Evolutionary conservation across 2,113 vertebrate genomes (phyloP), one percentile per base, ranked within the genome.

Genomic region (Bostrychus sinensis): DNA sequence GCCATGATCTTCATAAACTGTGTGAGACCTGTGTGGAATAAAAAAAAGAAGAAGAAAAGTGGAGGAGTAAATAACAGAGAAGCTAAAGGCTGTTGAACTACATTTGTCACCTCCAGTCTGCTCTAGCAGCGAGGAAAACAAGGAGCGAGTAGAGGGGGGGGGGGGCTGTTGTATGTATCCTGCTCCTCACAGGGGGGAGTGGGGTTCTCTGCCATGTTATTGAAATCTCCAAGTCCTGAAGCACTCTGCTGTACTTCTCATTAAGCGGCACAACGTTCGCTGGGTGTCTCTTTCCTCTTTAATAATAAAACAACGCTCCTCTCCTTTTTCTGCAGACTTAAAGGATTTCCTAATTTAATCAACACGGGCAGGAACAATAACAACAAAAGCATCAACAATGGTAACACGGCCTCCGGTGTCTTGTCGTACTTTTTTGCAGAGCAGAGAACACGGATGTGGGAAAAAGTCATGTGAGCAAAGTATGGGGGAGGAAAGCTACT

Each of bases 321-420:
- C 61, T 48, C 80, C 72, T 83, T 88, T 51, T 89, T 89, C 79
- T 89, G 88, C 85, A 76, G 77, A 89, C 85, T 91, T 91, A 89
- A 89, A 89, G 86, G 85, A 91, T 89, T 88, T 88, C 88, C 84
- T 87, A 86, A 89, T 89, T 88, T 88, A 86, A 89, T 87, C 86
- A 87, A 86, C 84, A 73, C 68, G 30, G 80, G 86, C 84, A 81
- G 78, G 77, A 86, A 88, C 86, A 89, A 91, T 86, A 89, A 91
- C 85, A 88, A 84, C 88, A 86, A 88, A 87, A 81, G 76, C 82
- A 83, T 88, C 84, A 86, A 84, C 88, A 86, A 80, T 75, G 75
- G 84, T 78, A 89, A 78, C 86, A 83, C 78, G 86, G 86, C 88
- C 86, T 83, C 77, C 67, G 73, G 89, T 83, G 84, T 70, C 75